phyloP scores from a whole-genome alignment of 2,888 invertebrate genomes.

The Andrena minutula region DNA sequence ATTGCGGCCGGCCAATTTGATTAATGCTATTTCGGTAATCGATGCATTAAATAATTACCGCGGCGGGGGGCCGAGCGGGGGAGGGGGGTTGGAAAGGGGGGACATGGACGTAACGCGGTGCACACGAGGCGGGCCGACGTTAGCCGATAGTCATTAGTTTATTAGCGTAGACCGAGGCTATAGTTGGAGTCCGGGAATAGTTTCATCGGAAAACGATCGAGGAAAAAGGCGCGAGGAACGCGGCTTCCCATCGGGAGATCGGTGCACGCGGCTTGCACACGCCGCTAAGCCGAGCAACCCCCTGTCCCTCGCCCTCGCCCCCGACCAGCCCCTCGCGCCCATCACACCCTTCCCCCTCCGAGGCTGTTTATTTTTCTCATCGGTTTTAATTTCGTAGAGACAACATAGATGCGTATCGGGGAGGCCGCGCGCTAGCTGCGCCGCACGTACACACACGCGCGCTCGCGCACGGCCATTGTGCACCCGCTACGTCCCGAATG shows the following conservation, averaged over 20 bases:
- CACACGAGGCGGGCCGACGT: conserved; percentile 37
- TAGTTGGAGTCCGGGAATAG: conserved; percentile 54
- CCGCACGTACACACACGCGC: conserved; percentile 55
- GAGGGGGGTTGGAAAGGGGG: background rate
- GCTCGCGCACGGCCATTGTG: conserved; percentile 70
- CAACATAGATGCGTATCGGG: conserved; percentile 81
- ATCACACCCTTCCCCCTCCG: conserved; percentile 46
- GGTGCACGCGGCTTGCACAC: conserved; percentile 18
- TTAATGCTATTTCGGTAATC: conserved; percentile 71
- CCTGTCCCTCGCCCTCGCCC: conserved; percentile 85
- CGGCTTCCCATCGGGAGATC: conserved; percentile 15
- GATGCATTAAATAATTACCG: conserved; percentile 69
- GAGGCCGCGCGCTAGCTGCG: conserved; percentile 44
- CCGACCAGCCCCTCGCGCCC: conserved; percentile 28
- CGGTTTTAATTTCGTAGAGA: conserved; percentile 83
- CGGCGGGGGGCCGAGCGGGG: background rate
- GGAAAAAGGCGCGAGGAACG: conserved; percentile 51
- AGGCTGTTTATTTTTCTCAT: conserved; percentile 83
- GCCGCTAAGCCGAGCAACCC: conserved; percentile 14
- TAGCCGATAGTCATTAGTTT: conserved; percentile 62
- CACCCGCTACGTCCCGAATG: conserved; percentile 66
- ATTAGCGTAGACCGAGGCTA: conserved; percentile 45
- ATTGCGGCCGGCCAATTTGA: conserved; percentile 73
- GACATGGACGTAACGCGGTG: conserved; percentile 21
- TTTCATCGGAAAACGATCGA: conserved; percentile 61